phyloP scores from a whole-genome alignment of 2,113 vertebrate genomes.

The Chionomys nivalis region DNA sequence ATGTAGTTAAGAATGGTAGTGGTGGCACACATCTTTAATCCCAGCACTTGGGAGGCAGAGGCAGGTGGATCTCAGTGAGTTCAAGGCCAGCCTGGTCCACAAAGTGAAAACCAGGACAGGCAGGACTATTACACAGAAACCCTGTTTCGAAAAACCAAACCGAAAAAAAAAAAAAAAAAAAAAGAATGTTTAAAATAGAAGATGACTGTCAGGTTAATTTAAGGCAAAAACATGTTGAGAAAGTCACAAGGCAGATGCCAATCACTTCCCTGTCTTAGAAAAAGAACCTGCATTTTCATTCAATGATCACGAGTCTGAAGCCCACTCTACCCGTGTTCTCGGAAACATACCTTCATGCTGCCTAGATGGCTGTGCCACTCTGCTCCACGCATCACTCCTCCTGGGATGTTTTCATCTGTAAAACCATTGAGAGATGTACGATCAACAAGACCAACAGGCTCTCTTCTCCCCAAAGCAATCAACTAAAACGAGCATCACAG shows the following conservation, averaged over 20 bases:
- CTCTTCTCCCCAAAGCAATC: background rate
- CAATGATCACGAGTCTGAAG: background rate
- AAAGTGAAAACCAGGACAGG: no score
- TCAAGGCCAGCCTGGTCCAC: no score
- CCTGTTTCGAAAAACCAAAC: no score
- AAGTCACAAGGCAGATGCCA: background rate
- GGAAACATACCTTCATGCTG: constrained; percentile 95
- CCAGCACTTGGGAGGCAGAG: no score
- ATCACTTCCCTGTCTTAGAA: background rate
- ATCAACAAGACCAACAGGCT: constrained; percentile 16
- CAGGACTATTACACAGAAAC: no score
- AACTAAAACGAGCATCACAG: background rate
- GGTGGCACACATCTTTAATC: no score
- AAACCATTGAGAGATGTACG: constrained; percentile 57
- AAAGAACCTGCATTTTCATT: background rate
- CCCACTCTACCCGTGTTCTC: background rate
- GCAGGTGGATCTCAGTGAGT: no score
- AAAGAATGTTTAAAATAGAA: constrained; percentile 10
- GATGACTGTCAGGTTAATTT: background rate
- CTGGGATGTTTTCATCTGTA: constrained; percentile 89
- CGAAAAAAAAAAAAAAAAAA: no score
- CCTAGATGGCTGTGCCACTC: constrained; percentile 96
- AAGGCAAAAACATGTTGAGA: background rate
- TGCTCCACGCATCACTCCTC: constrained; percentile 94
- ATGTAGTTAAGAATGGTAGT: background rate